These are phyloP conservation scores for Sebastes ruberrimus DNA, from an alignment of 2,797 vertebrate genomes.

Conservation along the genomic window DNA sequence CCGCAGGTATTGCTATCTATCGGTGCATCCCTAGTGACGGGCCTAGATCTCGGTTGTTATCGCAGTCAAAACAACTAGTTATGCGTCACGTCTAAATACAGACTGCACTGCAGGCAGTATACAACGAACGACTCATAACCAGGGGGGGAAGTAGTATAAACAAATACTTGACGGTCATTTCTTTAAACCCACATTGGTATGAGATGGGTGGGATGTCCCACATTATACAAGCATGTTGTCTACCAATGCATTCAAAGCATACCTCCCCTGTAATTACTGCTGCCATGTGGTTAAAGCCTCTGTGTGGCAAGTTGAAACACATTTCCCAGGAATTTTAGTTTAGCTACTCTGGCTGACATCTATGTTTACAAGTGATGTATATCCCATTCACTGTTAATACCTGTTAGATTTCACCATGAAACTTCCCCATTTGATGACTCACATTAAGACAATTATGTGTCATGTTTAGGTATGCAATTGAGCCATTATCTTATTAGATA, in stretches of 20 bases:
- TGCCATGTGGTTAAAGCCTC: not conserved
- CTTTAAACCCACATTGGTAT: not conserved
- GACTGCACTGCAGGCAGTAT: not conserved
- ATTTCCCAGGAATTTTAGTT: not conserved
- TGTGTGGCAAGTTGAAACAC: not conserved
- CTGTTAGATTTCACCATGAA: too few relatives aligned
- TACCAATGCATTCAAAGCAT: not conserved
- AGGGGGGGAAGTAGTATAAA: not conserved
- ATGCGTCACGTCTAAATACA: not conserved
- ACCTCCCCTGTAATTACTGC: not conserved
- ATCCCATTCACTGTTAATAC: too few relatives aligned
- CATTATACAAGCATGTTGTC: not conserved
- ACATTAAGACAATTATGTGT: too few relatives aligned
- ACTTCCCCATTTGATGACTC: too few relatives aligned
- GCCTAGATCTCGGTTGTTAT: not conserved
- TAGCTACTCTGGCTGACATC: not conserved
- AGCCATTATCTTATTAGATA: too few relatives aligned
- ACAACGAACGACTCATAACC: not conserved
- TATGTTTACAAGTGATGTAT: not conserved
- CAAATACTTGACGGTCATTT: not conserved
- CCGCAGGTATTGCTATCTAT: too few relatives aligned
- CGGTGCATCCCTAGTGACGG: too few relatives aligned
- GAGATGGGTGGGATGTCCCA: not conserved
- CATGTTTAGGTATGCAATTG: too few relatives aligned
- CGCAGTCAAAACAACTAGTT: not conserved